These are phyloP conservation scores for Ispidina picta DNA, from an alignment of 2,797 vertebrate species.

Conservation along the genomic window DNA sequence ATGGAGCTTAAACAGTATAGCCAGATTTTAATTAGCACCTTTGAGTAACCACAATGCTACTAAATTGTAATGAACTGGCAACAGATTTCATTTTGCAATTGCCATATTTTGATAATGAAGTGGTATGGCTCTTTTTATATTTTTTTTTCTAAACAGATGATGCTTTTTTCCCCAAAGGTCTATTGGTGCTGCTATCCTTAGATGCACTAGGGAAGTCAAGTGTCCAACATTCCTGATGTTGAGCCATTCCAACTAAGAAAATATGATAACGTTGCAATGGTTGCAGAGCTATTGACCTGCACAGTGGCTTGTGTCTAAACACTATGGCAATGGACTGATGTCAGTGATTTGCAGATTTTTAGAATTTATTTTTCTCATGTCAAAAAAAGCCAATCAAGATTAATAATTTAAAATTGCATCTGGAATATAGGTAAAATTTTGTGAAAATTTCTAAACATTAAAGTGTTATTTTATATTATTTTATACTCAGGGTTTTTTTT, in stretches of 20 bases:
- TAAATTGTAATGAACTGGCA: neutral
- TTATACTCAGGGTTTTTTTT: neutral
- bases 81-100: neutral
- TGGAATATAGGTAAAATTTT: neutral
- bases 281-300: neutral
- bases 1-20: neutral
- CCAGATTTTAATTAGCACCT: conserved; percentile 12
- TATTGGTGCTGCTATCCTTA: neutral
- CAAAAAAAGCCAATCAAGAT: neutral
- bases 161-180: neutral
- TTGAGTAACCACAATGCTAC: neutral
- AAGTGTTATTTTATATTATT: neutral
- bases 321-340: neutral
- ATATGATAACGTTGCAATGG: neutral
- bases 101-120: neutral
- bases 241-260: neutral
- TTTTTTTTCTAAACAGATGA: neutral
- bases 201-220: neutral
- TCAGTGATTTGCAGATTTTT: neutral
- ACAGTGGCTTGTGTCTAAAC: neutral
- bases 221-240: neutral
- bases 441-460: neutral
- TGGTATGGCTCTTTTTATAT: neutral
- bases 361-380: neutral
- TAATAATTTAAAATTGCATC: neutral